Evolutionary conservation across 2,888 invertebrate species (phyloP).

Genomic region (Cataglyphis cursor): DNA sequence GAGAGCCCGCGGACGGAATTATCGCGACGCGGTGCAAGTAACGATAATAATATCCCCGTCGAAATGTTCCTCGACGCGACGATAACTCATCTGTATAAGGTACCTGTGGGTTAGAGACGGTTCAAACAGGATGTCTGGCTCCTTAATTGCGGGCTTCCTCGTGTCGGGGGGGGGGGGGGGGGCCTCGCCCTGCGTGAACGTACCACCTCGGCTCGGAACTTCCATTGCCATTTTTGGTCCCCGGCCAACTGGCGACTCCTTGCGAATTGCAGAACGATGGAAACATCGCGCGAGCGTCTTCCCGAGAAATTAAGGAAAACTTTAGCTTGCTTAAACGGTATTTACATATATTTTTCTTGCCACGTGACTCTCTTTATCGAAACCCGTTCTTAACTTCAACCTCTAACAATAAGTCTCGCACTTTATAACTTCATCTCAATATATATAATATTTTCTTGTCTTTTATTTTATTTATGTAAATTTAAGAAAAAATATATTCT

Average conservation of each 20-base stretch:
- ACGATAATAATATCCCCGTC: constrained; percentile 37
- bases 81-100: constrained; percentile 35
- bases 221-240: constrained; percentile 81
- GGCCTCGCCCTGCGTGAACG: constrained; percentile 47
- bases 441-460: not conserved
- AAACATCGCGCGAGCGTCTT: constrained; percentile 13
- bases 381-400: not conserved
- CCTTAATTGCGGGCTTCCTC: constrained; percentile 64
- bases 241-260: constrained; percentile 64
- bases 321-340: not conserved
- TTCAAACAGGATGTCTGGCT: constrained; percentile 59
- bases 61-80: constrained; percentile 25
- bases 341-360: not conserved
- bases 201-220: constrained; percentile 72
- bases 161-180: constrained; percentile 25
- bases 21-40: constrained; percentile 2
- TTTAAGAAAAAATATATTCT: not conserved
- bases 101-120: constrained; percentile 60
- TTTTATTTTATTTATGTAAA: not conserved
- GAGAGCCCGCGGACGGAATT: constrained; percentile 28
- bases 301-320: not conserved
- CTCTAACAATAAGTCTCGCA: not conserved
- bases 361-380: not conserved
- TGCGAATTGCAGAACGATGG: constrained; percentile 38
- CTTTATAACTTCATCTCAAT: not conserved